Base-by-base conservation (phyloP, 2,888 invertebrate genomes). In the Pycnomerus fuliginosus region DNA sequence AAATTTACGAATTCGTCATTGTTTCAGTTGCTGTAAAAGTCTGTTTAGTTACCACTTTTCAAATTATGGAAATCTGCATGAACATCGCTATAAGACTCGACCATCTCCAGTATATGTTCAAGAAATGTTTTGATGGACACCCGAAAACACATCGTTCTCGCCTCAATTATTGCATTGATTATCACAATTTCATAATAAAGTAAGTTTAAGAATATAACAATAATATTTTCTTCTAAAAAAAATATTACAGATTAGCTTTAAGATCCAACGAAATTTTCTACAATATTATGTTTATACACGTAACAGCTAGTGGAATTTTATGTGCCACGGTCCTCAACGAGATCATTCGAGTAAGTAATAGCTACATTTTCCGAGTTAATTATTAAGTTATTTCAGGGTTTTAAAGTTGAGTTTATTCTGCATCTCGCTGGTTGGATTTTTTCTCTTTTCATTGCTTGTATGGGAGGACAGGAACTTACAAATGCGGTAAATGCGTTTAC, bases 151-250 rank as follows among this genome's bases (percentile, higher is more conserved):
- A 25, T 14, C 3, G 16, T 4, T 24, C 13, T 3, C 12, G 34
- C 1, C 15, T 34, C 5, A 10, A 24, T 24, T 23, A 34, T 2
- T 34, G 34, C 15, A 24, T 34, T 10, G 24, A 16, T 1, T 34
- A 34, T 8, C 34, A 34, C 25, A 34, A 10, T 15, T 4, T n/a
- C 10, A 23, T 34, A 2, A 34, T 34, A 3, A 11, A 12, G 34
- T 34, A 34, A 3, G 7, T 11, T 31, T 29, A 4, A 20, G 5
- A 20, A 7, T 7, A 20, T 20, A 20, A 20, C 4, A 20, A 20
- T 20, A 7, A 7, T 20, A 20, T 7, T 20, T 4, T 20, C 7
- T 20, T 7, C 20, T 4, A 29, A 12, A 2, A 1, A 29, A 29
- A 13, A 14, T 29, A 14, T 29, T 11, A 31, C 17, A 13, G 16